phyloP scores from a whole-genome alignment of 2,888 invertebrate species.

The Tenthredo distinguenda region DNA sequence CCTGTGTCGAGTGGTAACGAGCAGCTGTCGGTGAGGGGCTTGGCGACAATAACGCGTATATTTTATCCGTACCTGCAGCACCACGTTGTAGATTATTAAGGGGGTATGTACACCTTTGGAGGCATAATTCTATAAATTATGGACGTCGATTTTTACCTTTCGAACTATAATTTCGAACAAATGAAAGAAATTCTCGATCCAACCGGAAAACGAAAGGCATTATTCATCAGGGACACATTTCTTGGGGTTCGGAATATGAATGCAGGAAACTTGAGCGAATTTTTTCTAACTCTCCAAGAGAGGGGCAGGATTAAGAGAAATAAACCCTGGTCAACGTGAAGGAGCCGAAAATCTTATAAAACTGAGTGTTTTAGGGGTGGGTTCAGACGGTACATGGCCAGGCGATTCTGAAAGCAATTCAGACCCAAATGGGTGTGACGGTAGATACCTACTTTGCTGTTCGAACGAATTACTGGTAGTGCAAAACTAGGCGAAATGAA shows the following conservation, averaged over 20 bases:
- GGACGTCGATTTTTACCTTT: not conserved
- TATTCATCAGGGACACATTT: not conserved
- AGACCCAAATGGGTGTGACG: not conserved
- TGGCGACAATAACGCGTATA: slow-evolving; percentile 71
- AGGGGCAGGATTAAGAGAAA: not conserved
- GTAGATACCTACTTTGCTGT: not conserved
- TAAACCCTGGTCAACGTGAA: not conserved
- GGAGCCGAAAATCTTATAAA: not conserved
- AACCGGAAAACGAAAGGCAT: not conserved
- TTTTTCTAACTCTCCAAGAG: not conserved
- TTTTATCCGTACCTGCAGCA: slow-evolving; percentile 63
- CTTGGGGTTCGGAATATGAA: not conserved
- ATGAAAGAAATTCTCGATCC: not conserved
- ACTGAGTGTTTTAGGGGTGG: not conserved
- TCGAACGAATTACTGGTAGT: not conserved
- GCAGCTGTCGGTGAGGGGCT: slow-evolving; percentile 68
- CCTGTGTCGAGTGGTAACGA: slow-evolving; percentile 66
- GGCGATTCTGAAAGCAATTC: not conserved
- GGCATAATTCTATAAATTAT: not conserved
- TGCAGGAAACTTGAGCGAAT: not conserved
- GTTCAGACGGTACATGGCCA: not conserved
- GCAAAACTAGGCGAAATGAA: not conserved
- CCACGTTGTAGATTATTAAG: not conserved
- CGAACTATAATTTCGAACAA: not conserved
- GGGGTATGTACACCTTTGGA: not conserved